phyloP scores from a whole-genome alignment of 2,797 vertebrate species.

The Catamblyrhynchus diadema region DNA sequence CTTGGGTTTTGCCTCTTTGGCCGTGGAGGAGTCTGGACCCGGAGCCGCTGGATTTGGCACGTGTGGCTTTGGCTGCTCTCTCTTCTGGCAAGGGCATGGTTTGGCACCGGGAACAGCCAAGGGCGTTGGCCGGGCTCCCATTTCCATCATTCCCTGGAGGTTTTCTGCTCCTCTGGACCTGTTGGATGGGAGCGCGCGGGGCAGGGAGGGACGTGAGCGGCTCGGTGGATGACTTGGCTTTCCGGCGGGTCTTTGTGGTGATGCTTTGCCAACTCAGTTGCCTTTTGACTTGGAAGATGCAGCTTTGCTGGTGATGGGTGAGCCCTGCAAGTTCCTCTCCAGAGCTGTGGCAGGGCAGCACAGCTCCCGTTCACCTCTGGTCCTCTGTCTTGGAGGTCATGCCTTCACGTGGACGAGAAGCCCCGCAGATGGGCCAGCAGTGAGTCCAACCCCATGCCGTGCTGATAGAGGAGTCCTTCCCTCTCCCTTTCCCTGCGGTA shows the following conservation, averaged over 20 bases:
- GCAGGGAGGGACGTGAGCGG: fast-evolving
- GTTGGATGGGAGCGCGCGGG: neutral
- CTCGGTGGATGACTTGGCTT: neutral
- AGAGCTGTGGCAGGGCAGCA: neutral
- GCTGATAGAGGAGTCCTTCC: neutral
- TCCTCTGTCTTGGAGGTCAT: neutral
- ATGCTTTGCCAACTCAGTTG: neutral
- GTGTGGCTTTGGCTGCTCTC: neutral
- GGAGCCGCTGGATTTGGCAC: neutral
- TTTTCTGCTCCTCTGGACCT: conserved; percentile 19
- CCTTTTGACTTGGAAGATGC: neutral
- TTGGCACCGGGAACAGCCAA: neutral
- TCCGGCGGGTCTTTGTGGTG: fast-evolving
- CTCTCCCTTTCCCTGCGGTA: neutral
- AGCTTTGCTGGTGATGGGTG: neutral
- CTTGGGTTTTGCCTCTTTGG: neutral
- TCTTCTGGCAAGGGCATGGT: neutral
- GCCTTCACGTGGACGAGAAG: neutral
- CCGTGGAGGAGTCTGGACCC: neutral
- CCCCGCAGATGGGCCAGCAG: neutral
- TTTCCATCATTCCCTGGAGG: neutral
- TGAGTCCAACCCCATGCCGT: fast-evolving
- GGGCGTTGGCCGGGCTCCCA: neutral
- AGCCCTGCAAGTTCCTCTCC: neutral
- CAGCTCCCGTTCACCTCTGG: neutral